A percentile compares a stretch with the other conserved stretches of the same genome.
phyloP scores from a whole-genome alignment of 1,140 invertebrate genomes.

The Metaphire vulgaris region DNA sequence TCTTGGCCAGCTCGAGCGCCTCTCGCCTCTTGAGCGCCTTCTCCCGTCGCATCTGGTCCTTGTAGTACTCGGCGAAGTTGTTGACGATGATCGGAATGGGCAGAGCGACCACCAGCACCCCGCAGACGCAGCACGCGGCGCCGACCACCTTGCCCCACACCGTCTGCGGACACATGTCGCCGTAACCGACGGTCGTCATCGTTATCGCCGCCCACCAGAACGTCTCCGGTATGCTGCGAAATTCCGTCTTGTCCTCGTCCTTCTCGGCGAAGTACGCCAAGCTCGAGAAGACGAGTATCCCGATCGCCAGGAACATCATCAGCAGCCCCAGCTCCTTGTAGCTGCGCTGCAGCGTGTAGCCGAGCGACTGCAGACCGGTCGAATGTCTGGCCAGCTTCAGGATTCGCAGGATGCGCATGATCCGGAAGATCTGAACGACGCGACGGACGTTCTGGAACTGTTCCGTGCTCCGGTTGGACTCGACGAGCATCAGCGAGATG shows the following conservation, averaged over 20 bases:
- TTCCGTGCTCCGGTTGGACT: conserved; percentile 49
- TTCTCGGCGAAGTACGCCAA: conserved; percentile 99
- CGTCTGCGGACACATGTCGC: conserved; percentile 53
- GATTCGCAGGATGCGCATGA: conserved; percentile 97
- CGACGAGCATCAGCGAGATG: conserved; percentile 51
- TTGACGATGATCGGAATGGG: conserved; percentile 69
- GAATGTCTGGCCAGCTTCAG: conserved; percentile 97
- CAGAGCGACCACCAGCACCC: conserved; percentile 99
- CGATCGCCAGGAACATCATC: conserved; percentile 98
- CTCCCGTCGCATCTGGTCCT: conserved; percentile 97
- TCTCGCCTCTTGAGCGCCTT: conserved; percentile 93
- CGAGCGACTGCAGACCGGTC: conserved; percentile 94
- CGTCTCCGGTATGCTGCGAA: conserved; percentile 46
- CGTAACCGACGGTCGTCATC: conserved; percentile 94
- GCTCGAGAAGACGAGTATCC: conserved; percentile 97
- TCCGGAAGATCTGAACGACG: conserved; percentile 95
- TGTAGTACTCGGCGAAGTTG: conserved; percentile 83
- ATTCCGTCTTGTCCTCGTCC: conserved; percentile 45
- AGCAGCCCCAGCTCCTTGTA: conserved; percentile 98
- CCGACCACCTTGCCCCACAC: conserved; percentile 51
- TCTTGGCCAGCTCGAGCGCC: conserved; percentile 77
- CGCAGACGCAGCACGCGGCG: conserved; percentile 86
- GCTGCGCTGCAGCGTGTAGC: conserved; percentile 95
- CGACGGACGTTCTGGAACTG: conserved; percentile 53
- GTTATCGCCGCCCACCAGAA: conserved; percentile 82